phyloP scores from a whole-genome alignment of 2,113 vertebrate species.

The Dromas ardeola region DNA sequence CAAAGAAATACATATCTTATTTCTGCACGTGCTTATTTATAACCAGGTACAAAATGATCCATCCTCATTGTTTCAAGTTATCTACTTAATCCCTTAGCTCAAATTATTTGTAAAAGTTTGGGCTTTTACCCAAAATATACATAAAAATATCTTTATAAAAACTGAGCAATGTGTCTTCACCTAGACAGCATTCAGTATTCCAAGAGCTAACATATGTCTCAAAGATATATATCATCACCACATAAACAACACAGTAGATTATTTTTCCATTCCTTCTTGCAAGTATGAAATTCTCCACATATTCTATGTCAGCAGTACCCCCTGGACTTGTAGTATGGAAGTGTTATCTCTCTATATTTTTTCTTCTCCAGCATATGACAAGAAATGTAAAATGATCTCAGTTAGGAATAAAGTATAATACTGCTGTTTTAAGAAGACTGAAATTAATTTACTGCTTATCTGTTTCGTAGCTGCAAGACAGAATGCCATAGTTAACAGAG shows the following conservation, averaged over 20 bases:
- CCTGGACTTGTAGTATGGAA: background rate
- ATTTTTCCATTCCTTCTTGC: conserved; percentile 54
- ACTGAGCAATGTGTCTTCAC: conserved; percentile 29
- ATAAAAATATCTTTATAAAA: conserved; percentile 58
- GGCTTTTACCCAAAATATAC: conserved; percentile 51
- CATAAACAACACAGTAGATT: conserved; percentile 41
- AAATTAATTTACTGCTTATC: background rate
- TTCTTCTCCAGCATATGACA: background rate
- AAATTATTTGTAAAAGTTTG: conserved; percentile 20
- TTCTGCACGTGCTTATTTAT: background rate
- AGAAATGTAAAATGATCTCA: background rate
- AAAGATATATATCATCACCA: conserved; percentile 48
- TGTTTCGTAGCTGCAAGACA: background rate
- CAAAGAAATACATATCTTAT: background rate
- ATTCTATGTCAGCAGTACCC: conserved; percentile 30
- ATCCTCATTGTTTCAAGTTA: conserved; percentile 19
- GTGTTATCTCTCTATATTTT: background rate
- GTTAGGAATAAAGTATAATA: background rate
- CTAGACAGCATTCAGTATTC: conserved; percentile 42
- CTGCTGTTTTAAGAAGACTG: background rate
- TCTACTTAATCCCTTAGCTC: conserved; percentile 22
- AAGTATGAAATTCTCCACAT: conserved; percentile 58
- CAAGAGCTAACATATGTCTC: conserved; percentile 51
- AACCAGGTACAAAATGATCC: conserved; percentile 14
- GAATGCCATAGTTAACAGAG: background rate